These are phyloP conservation scores for Oligia fasciuncula DNA, from an alignment of 2,888 invertebrate species.

Conservation along the genomic window DNA sequence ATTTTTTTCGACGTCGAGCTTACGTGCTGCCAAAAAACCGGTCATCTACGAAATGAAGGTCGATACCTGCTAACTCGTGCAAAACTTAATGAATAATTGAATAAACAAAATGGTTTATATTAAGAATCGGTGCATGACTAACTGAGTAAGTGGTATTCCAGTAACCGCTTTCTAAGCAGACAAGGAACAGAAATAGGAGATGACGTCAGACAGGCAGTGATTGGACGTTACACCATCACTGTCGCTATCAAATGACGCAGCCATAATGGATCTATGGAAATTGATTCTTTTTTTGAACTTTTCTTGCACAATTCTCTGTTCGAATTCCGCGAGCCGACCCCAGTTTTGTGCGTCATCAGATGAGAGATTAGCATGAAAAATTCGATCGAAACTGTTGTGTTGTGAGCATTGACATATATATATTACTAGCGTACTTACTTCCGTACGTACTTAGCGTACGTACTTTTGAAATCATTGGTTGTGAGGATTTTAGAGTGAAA, in stretches of 20 bases:
- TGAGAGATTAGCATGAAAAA: slow-evolving; percentile 4
- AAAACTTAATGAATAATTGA: slow-evolving; percentile 59
- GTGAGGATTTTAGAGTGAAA: background rate
- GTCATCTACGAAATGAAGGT: slow-evolving; percentile 43
- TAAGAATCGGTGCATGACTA: slow-evolving; percentile 60
- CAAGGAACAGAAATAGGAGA: slow-evolving; percentile 59
- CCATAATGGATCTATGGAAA: slow-evolving; percentile 51
- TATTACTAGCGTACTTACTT: too few relatives aligned
- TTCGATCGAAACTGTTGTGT: background rate
- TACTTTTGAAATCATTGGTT: too few relatives aligned
- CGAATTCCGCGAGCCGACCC: slow-evolving; percentile 31
- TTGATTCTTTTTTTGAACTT: slow-evolving; percentile 33
- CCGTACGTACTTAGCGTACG: too few relatives aligned
- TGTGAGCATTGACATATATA: too few relatives aligned
- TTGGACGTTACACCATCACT: slow-evolving; percentile 56
- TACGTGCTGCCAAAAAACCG: slow-evolving; percentile 38
- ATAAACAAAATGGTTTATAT: slow-evolving; percentile 57
- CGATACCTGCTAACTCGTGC: slow-evolving; percentile 49
- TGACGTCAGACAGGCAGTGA: slow-evolving; percentile 56
- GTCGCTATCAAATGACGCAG: slow-evolving; percentile 57
- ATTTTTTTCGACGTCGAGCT: slow-evolving; percentile 29
- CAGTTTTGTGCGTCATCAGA: slow-evolving; percentile 8
- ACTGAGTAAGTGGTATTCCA: slow-evolving; percentile 49
- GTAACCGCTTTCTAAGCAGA: slow-evolving; percentile 62
- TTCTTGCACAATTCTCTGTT: slow-evolving; percentile 53